phyloP scores from a whole-genome alignment of 2,888 invertebrate species.

The Nephrocerus scutellatus region DNA sequence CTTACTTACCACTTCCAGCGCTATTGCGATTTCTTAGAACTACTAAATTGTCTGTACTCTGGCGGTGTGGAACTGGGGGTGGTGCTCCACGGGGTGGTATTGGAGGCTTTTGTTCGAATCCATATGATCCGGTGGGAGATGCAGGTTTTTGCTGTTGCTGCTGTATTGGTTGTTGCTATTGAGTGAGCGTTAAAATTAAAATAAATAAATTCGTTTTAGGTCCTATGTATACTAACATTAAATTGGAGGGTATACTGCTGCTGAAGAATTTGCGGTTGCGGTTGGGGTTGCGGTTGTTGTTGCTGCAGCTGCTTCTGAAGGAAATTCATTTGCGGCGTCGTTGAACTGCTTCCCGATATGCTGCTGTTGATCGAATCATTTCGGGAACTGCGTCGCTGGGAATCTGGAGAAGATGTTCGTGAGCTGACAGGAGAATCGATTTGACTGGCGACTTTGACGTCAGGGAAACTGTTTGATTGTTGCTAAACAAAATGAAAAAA shows the following conservation, averaged over 20 bases:
- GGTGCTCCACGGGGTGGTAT: conserved; percentile 56
- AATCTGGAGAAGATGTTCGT: conserved; percentile 53
- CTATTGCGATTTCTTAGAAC: conserved; percentile 38
- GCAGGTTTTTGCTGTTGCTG: conserved; percentile 35
- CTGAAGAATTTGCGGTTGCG: conserved; percentile 17
- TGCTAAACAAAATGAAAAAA: conserved; percentile 31
- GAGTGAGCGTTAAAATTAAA: too few species aligned
- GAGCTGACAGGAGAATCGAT: conserved; percentile 53
- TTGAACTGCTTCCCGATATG: conserved; percentile 38
- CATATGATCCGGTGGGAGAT: conserved; percentile 34
- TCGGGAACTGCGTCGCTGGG: conserved; percentile 44
- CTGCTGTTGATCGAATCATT: conserved; percentile 39
- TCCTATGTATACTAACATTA: conserved; percentile 12
- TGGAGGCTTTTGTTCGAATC: conserved; percentile 51
- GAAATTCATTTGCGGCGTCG: conserved; percentile 52
- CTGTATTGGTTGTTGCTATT: too few species aligned
- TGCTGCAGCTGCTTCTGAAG: conserved; percentile 49
- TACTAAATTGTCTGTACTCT: conserved; percentile 45
- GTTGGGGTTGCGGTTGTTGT: conserved; percentile 41
- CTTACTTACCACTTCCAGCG: conserved; percentile 36
- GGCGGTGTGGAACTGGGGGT: conserved; percentile 51
- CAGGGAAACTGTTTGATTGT: conserved; percentile 46
- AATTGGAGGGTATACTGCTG: conserved; percentile 25
- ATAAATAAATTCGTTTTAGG: neutral
- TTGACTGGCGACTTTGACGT: conserved; percentile 42